phyloP scores from a whole-genome alignment of 2,888 invertebrate genomes.

The Pristionchus fissidentatus region DNA sequence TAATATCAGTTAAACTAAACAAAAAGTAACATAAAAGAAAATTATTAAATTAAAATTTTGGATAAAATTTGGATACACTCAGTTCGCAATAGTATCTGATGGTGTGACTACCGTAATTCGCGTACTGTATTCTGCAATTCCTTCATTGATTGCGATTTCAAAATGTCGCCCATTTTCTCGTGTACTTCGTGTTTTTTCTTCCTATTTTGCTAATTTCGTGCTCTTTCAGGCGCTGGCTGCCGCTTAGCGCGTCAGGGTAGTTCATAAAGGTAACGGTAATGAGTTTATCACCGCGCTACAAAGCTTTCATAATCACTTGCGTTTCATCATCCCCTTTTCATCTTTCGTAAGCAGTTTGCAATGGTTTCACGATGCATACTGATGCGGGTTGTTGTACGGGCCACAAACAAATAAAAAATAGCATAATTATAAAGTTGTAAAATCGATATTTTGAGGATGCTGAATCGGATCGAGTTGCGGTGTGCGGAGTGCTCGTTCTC shows the following conservation, averaged over 20 bases:
- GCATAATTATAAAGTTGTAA: not conserved
- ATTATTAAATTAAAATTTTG: not conserved
- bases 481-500: slow-evolving; percentile 41
- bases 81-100: not conserved
- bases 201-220: not conserved
- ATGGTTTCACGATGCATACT: not conserved
- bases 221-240: not conserved
- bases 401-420: not conserved
- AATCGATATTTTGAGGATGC: slow-evolving; percentile 49
- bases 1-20: too few relatives aligned
- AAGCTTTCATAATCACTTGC: not conserved
- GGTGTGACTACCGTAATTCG: not conserved
- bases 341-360: not conserved
- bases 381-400: too few relatives aligned
- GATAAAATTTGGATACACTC: not conserved
- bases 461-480: slow-evolving; percentile 51
- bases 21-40: not conserved
- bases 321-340: not conserved
- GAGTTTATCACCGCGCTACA: not conserved
- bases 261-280: not conserved
- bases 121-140: not conserved
- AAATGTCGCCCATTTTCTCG: not conserved
- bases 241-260: not conserved
- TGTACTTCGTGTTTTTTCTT: not conserved
- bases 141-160: not conserved